Evolutionary conservation across 2,797 vertebrate species (phyloP).

Genomic region (Tokudaia tokunoshimensis): DNA sequence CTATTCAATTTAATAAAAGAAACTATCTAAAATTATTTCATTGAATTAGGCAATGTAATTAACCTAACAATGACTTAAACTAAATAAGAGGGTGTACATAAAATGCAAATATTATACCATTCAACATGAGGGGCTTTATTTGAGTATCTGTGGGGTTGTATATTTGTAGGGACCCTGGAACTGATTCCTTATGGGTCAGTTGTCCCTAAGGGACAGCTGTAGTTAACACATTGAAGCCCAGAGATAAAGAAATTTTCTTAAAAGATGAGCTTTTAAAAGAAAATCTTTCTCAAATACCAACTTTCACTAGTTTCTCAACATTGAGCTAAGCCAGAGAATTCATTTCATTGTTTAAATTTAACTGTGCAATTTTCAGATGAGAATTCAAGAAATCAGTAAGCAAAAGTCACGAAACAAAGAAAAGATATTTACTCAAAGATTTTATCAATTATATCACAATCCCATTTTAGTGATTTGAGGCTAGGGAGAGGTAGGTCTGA

Average conservation of each 20-base stretch:
- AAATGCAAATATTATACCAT: neutral
- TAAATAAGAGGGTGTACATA: too few species aligned
- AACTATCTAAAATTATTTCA: neutral
- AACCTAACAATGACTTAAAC: neutral
- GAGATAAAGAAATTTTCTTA: neutral
- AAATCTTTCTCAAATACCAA: neutral
- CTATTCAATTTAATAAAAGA: neutral
- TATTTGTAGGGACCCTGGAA: neutral
- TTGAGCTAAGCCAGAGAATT: neutral
- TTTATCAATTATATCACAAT: constrained; percentile 15
- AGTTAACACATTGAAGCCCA: neutral
- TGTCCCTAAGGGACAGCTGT: neutral
- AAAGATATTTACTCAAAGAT: neutral
- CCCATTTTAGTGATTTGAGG: neutral
- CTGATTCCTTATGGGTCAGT: neutral
- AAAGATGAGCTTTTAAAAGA: neutral
- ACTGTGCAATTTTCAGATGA: constrained; percentile 50
- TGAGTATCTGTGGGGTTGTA: neutral
- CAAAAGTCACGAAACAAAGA: neutral
- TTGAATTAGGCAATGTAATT: neutral
- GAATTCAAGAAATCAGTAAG: constrained; percentile 70
- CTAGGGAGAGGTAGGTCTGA: too few species aligned
- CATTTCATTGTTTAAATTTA: constrained; percentile 40
- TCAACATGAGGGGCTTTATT: neutral
- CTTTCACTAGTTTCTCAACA: constrained; percentile 2